phyloP scores from a whole-genome alignment of 35 echinoderm and acorn worm genomes.

The Stichopus chloronotus region DNA sequence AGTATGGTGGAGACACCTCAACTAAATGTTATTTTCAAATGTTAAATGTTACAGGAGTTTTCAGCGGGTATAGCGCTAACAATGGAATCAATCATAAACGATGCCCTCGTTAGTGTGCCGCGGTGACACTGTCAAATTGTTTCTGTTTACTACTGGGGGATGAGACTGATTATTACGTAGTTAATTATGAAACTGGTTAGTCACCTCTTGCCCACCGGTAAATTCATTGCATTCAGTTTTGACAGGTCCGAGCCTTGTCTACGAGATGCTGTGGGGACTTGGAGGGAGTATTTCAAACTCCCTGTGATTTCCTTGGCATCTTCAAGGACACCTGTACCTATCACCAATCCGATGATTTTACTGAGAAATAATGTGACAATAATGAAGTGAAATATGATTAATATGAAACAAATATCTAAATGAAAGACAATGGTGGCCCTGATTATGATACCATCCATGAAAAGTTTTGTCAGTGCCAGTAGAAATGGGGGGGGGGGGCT shows the following conservation, averaged over 20 bases:
- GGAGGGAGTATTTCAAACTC: slow-evolving; percentile 77
- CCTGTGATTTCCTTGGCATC: slow-evolving; percentile 93
- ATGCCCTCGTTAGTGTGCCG: no score
- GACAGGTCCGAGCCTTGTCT: slow-evolving; percentile 64
- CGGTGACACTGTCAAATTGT: no score
- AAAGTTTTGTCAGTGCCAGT: neutral
- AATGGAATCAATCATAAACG: no score
- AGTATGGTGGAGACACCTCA: no score
- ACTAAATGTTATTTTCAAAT: no score
- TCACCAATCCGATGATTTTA: slow-evolving; percentile 82
- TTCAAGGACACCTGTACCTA: slow-evolving; percentile 88
- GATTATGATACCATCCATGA: neutral
- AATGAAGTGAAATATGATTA: slow-evolving; percentile 14
- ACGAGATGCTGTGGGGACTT: slow-evolving; percentile 74
- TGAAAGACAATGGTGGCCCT: neutral
- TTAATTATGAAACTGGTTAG: neutral
- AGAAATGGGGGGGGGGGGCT: no score
- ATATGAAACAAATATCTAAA: neutral
- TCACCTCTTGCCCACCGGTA: slow-evolving; percentile 38
- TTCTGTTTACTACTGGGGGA: no score
- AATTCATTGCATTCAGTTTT: slow-evolving; percentile 61
- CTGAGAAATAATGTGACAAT: slow-evolving; percentile 50
- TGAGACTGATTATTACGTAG: no score
- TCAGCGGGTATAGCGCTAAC: no score
- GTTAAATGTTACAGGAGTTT: no score